These are phyloP conservation scores for Acronicta leporina DNA, from an alignment of 2,888 invertebrate genomes.

Conservation along the genomic window DNA sequence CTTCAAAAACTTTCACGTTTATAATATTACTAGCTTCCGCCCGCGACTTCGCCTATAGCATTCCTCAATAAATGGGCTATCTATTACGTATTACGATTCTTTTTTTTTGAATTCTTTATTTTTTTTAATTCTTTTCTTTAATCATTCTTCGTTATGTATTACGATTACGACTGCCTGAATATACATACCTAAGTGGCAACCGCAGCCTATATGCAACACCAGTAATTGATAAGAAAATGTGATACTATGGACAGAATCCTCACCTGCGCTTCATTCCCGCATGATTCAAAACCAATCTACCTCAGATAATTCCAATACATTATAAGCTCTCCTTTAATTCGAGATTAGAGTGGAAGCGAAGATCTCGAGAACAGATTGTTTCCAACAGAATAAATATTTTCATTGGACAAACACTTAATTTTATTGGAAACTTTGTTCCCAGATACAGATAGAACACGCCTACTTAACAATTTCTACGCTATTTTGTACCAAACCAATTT, in stretches of 20 bases:
- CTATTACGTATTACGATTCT: no score
- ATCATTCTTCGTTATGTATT: no score
- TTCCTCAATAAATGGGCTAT: no score
- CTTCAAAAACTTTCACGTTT: no score
- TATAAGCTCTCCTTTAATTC: constrained; percentile 3
- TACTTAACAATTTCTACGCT: constrained; percentile 5
- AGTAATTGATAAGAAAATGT: no score
- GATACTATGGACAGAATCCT: neutral
- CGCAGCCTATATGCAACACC: no score
- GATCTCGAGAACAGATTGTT: constrained; percentile 1
- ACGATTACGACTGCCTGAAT: no score
- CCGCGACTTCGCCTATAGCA: no score
- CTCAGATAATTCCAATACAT: neutral
- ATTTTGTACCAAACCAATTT: neutral
- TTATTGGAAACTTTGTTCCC: constrained; percentile 15
- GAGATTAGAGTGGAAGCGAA: constrained; percentile 7
- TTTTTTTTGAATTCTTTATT: no score
- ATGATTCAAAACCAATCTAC: neutral
- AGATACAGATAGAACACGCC: constrained; percentile 39
- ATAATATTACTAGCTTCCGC: no score
- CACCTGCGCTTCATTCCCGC: neutral
- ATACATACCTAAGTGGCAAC: no score
- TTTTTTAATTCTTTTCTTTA: no score
- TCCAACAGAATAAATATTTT: constrained; percentile 24
- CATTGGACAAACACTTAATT: constrained; percentile 25